Base-by-base conservation (phyloP, 2,113 vertebrate species). In the Macrotus californicus region DNA sequence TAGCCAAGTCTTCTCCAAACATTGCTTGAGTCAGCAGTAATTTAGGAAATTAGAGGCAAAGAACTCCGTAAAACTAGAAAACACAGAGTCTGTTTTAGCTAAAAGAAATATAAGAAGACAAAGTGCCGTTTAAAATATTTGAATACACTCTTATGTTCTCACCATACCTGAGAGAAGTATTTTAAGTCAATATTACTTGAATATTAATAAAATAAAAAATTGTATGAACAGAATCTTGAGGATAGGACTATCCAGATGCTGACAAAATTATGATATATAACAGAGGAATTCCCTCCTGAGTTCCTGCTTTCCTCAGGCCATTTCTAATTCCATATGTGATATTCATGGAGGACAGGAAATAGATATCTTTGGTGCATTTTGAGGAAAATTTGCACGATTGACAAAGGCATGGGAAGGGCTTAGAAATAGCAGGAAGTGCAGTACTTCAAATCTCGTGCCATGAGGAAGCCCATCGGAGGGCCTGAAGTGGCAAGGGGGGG, bases 181-280 rank as follows among this genome's bases (percentile, higher is more conserved):
- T 92, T 92, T 94, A 59, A 21, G 14, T 48, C 13, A 36, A 26
- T 75, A 94, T 81, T 54, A 41, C 7, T 75, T 93, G 75, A 50
- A 76, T 66, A 41, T 76, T 82, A 87, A 82, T 34, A 70, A 82
- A 86, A 73, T 10, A 7, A 43, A 80, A 19, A 61, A 59, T 15
- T 64, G 10, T 83, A 56, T 76, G 9, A 41, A 79, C 9, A 80
- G 46, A 88, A 31, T 22, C 21, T 67, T 91, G 11, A 69, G 11
- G 41, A 24, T 36, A 24, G 16, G 6, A 26, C 77, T 79, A 31
- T 41, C 76, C 46, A 88, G 24, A 66, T 54, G 6, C 15, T 66
- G 52, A 70, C 13, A 83, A 59, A 64, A 26, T 70, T 16, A 29
- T 69, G 15, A 8, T 69, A 59, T 11, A 19, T 7, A 76, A 70